Conservation (phyloP, 2,888 invertebrate species). For the Deilephila elpenor region DNA sequence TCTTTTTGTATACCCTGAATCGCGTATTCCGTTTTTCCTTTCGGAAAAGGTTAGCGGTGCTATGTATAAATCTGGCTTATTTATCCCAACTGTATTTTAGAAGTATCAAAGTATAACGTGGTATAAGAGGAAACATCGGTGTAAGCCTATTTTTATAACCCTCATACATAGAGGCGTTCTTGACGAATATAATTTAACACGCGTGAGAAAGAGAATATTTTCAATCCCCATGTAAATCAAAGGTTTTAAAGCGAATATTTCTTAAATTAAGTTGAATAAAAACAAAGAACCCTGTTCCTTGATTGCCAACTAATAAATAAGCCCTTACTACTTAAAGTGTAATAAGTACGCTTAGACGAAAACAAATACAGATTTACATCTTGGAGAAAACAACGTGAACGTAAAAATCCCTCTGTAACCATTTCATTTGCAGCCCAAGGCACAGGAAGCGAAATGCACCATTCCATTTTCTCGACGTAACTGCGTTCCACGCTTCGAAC, state of each 20-base stretch:
- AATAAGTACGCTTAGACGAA: neutral
- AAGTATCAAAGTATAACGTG: constrained; percentile 13
- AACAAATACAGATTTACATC: constrained; percentile 47
- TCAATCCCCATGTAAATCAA: no score
- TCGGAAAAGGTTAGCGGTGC: constrained; percentile 34
- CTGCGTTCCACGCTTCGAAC: constrained; percentile 76
- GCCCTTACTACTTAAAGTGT: neutral
- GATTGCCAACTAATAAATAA: neutral
- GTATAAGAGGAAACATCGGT: neutral
- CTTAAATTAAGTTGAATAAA: no score
- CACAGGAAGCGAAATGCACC: constrained; percentile 75
- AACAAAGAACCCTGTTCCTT: neutral
- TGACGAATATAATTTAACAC: neutral
- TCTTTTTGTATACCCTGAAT: constrained; percentile 61
- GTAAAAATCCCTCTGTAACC: constrained; percentile 67
- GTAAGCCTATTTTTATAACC: neutral
- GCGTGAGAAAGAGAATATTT: no score
- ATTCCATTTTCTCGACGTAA: constrained; percentile 78
- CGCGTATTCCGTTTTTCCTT: constrained; percentile 52
- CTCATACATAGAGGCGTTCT: neutral
- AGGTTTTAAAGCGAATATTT: no score
- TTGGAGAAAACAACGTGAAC: constrained; percentile 57
- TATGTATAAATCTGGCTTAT: constrained; percentile 26
- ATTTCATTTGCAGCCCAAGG: constrained; percentile 78
- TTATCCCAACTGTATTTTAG: constrained; percentile 26